phyloP scores from a whole-genome alignment of 2,888 invertebrate genomes.

The Agriopis marginaria region DNA sequence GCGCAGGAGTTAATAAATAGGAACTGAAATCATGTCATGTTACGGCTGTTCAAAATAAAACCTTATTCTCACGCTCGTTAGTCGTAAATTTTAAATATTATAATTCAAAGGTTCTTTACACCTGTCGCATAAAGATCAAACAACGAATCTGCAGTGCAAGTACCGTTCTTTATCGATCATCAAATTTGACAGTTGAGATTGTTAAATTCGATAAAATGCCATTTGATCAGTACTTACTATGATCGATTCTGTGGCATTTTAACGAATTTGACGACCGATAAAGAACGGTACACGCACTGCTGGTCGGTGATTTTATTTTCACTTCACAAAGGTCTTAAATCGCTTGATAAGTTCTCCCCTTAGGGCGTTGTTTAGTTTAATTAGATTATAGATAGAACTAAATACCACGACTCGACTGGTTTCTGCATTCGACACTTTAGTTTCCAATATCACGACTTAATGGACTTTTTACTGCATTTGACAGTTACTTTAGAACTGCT shows the following conservation, averaged over 20 bases:
- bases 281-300: too few species aligned
- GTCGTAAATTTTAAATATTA: slow-evolving; percentile 55
- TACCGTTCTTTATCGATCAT: too few species aligned
- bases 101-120: slow-evolving; percentile 59
- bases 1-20: slow-evolving; percentile 64
- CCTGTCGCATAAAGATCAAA: slow-evolving; percentile 78
- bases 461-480: slow-evolving; percentile 47
- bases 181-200: too few species aligned
- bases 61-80: slow-evolving; percentile 56
- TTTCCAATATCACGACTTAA: slow-evolving; percentile 64
- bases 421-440: slow-evolving; percentile 45
- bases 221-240: too few species aligned
- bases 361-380: slow-evolving; percentile 62
- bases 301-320: slow-evolving; percentile 64
- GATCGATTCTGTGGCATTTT: too few species aligned
- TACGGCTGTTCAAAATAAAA: slow-evolving; percentile 52
- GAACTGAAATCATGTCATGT: slow-evolving; percentile 60
- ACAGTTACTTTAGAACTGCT: slow-evolving; percentile 17
- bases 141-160: too few species aligned
- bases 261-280: too few species aligned
- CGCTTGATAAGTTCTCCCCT: slow-evolving; percentile 58
- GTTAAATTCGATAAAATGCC: too few species aligned
- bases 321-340: slow-evolving; percentile 62
- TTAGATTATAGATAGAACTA: slow-evolving; percentile 64
- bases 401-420: slow-evolving; percentile 69